Evolutionary conservation across 1,140 invertebrate species (phyloP).

Genomic region (Scaptomyza pallida): DNA sequence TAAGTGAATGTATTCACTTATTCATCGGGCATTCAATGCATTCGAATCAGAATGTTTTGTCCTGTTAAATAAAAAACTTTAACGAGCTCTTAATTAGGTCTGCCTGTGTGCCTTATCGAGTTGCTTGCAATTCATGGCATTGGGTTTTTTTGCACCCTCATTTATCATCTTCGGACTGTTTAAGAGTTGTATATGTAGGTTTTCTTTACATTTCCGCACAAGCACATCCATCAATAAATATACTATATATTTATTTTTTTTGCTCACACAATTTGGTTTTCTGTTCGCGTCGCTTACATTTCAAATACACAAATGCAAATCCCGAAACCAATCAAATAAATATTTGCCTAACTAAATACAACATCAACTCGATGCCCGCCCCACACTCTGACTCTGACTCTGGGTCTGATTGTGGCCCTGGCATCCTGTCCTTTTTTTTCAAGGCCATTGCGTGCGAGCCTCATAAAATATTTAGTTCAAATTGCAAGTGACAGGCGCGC

Average conservation of each 20-base stretch:
- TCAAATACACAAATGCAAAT: constrained; percentile 54
- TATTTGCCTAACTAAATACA: constrained; percentile 79
- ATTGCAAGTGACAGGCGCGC: constrained; percentile 70
- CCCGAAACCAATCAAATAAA: constrained; percentile 78
- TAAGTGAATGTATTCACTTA: constrained; percentile 22
- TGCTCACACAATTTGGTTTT: constrained; percentile 72
- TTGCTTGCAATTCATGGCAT: constrained; percentile 3
- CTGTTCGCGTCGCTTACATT: constrained; percentile 45
- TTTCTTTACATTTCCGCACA: constrained; percentile 48
- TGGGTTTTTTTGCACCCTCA: background rate
- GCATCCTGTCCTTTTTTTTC: constrained; percentile 25
- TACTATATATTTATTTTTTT: constrained; percentile 7
- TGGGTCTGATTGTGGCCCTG: constrained; percentile 19
- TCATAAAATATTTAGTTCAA: constrained; percentile 77
- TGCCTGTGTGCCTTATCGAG: background rate
- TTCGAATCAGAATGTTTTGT: constrained; percentile 1
- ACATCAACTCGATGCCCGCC: constrained; percentile 28
- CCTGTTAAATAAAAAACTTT: constrained; percentile 19
- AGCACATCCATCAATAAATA: constrained; percentile 39
- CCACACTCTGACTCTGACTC: constrained; percentile 17
- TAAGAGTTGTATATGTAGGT: constrained; percentile 5
- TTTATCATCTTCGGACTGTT: constrained; percentile 18
- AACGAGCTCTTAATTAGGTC: constrained; percentile 43
- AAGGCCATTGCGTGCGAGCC: constrained; percentile 55
- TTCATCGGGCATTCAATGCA: constrained; percentile 18